Evolutionary conservation across 2,888 invertebrate genomes (phyloP), one percentile per base, ranked within the genome.

Genomic region (Agriotes lineatus): DNA sequence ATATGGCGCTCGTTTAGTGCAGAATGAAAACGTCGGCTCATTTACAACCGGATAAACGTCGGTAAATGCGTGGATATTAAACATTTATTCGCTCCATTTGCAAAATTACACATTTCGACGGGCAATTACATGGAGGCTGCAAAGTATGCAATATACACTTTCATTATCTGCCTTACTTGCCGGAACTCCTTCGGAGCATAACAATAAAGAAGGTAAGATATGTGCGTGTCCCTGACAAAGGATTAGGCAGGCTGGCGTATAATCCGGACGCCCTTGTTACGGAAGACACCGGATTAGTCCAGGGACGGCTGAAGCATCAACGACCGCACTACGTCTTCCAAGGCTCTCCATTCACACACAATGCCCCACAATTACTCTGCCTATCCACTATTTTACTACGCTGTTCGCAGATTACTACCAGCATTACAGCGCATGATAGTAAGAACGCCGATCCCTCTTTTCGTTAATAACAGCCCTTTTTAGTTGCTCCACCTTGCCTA

Each of bases 1-100:
- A 64, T 69, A 69, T 69, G 57, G 59, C 44, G 37, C 52, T 44
- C 59, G 37, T 64, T 66, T 70, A 60, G 56, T 57, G 42, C 45
- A 56, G 60, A 70, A 67, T 69, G 70, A 74, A 75, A 76, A 71
- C 62, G 63, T 60, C 59, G 69, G 66, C 72, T 74, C 73, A 72
- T 76, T 75, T 73, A 60, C 72, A 70, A 64, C 66, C 60, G 62
- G 61, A 76, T 73, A 74, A 72, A 73, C 70, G 73, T 73, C 61
- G 50, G 66, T 61, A 69, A 75, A 75, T 71, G 74, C 73, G 69
- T 68, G 50, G 62, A 70, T 74, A 76, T 76, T 75, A 76, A 76
- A 75, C 75, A 74, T 76, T 76, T 75, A 74, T 74, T 72, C 74
- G 72, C 72, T 73, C 76, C 75, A 76, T 76, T 76, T 76, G 72